Evolutionary conservation across 2,888 invertebrate genomes (phyloP).

Genomic region (Drosophila differens): DNA sequence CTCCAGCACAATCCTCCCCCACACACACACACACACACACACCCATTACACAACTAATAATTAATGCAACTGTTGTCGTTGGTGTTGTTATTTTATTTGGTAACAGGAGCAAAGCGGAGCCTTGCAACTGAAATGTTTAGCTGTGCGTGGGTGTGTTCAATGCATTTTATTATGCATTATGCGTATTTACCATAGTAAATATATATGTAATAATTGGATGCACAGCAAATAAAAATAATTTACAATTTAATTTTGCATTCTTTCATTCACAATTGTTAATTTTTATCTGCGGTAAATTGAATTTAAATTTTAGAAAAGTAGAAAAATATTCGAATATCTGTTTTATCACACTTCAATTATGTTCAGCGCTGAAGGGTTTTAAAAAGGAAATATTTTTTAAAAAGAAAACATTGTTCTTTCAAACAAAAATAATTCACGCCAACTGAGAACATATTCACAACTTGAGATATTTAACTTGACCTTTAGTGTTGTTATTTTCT

Average conservation of each 20-base stretch:
- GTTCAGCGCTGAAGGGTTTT: too few species aligned
- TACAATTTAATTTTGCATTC: background rate
- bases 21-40: background rate
- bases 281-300: background rate
- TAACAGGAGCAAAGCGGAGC: constrained; percentile 42
- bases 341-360: too few species aligned
- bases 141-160: constrained; percentile 18
- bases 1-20: background rate
- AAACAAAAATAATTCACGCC: background rate
- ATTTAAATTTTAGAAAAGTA: background rate
- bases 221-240: background rate
- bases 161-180: constrained; percentile 58
- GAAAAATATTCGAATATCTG: background rate
- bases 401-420: background rate
- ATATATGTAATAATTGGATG: background rate
- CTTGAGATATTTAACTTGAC: background rate
- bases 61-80: constrained; percentile 66
- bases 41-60: constrained; percentile 53
- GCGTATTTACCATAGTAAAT: constrained; percentile 57
- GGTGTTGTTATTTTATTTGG: constrained; percentile 13
- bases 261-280: background rate
- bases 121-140: constrained; percentile 50
- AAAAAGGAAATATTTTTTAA: too few species aligned
- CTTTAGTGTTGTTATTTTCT: background rate
- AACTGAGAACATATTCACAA: background rate